Conservation (phyloP, 2,113 vertebrate species). For the Ginglymostoma cirratum region DNA sequence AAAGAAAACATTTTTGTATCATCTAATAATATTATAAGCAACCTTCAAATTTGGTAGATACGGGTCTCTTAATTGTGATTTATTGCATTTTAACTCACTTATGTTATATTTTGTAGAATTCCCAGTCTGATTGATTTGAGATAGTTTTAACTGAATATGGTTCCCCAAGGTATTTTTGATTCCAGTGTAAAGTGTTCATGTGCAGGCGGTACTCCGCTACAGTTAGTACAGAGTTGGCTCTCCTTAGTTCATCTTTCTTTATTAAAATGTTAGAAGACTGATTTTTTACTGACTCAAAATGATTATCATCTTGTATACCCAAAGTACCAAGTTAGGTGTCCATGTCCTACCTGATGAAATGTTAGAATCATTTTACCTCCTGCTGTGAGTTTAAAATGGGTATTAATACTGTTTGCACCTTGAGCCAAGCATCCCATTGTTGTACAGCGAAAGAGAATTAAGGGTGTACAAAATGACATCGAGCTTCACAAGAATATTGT, state of each 20-base stretch:
- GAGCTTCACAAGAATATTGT: conserved; percentile 5
- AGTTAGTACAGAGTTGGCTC: neutral
- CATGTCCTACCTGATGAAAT: neutral
- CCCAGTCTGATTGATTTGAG: neutral
- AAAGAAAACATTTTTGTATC: too few species aligned
- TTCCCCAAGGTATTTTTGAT: neutral
- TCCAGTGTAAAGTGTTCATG: neutral
- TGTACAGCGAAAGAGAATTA: neutral
- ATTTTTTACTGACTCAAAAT: neutral
- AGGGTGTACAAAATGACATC: neutral
- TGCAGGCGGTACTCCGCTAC: neutral
- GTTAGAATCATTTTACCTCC: neutral
- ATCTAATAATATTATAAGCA: neutral
- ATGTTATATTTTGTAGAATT: neutral
- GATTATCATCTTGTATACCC: neutral
- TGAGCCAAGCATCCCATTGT: conserved; percentile 5
- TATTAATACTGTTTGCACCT: neutral
- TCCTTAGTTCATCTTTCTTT: neutral
- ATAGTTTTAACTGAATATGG: neutral
- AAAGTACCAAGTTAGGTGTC: neutral
- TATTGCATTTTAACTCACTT: neutral
- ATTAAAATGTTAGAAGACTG: neutral
- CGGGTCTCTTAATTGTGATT: neutral
- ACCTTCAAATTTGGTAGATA: neutral
- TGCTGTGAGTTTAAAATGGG: neutral